These are phyloP conservation scores for Trematocara unimaculatum DNA, from an alignment of 2,113 vertebrate genomes.

Conservation along the genomic window DNA sequence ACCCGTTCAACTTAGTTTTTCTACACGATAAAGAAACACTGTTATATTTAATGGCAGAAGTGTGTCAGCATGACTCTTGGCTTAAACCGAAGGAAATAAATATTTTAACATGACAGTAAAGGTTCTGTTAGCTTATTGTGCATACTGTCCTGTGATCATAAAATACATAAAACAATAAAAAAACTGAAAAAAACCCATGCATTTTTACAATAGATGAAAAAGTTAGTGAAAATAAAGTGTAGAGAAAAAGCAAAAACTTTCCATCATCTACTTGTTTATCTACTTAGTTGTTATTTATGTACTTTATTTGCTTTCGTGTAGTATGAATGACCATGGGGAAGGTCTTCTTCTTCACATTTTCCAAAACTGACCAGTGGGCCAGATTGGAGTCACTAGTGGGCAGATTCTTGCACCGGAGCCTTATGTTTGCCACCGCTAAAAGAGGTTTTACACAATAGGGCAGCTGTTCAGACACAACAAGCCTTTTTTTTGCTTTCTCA, in stretches of 20 bases:
- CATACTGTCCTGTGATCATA: background rate
- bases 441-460: background rate
- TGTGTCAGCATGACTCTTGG: background rate
- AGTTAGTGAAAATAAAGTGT: background rate
- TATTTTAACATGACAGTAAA: background rate
- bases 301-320: background rate
- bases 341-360: background rate
- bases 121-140: background rate
- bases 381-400: background rate
- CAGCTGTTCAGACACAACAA: background rate
- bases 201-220: background rate
- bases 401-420: background rate
- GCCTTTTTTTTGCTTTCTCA: background rate
- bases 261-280: background rate
- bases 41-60: background rate
- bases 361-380: background rate
- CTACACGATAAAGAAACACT: background rate
- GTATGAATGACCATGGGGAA: background rate
- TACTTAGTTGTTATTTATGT: background rate
- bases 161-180: background rate
- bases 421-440: background rate
- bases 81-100: background rate
- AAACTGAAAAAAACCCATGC: background rate
- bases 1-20: background rate
- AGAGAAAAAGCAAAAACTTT: background rate